phyloP scores from a whole-genome alignment of 1,140 invertebrate genomes.

The Charaxes varanes region DNA sequence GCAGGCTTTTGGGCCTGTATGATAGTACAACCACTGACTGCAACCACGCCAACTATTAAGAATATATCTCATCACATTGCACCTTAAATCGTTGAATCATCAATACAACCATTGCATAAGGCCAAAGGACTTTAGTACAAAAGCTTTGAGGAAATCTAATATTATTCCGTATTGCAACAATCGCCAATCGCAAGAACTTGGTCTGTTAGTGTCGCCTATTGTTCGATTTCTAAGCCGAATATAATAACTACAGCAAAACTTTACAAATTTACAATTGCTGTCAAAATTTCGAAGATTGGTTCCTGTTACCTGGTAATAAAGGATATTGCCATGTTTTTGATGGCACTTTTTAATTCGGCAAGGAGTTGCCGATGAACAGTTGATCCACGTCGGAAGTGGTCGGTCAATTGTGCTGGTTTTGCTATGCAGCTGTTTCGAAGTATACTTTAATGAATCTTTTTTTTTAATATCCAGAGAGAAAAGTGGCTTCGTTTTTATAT shows the following conservation, averaged over 20 bases:
- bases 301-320: slow-evolving; percentile 19
- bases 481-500: too few relatives aligned
- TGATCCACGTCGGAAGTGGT: slow-evolving; percentile 34
- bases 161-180: slow-evolving; percentile 46
- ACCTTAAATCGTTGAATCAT: slow-evolving; percentile 18
- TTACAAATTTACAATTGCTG: slow-evolving; percentile 14
- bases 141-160: slow-evolving; percentile 36
- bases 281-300: slow-evolving; percentile 10
- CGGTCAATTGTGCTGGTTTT: slow-evolving; percentile 45
- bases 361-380: slow-evolving; percentile 27
- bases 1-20: too few relatives aligned
- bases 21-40: too few relatives aligned
- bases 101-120: slow-evolving; percentile 27
- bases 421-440: slow-evolving; percentile 27
- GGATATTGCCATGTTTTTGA: slow-evolving; percentile 2
- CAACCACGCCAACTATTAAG: too few relatives aligned
- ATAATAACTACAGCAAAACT: slow-evolving; percentile 30
- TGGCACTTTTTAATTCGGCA: slow-evolving; percentile 15
- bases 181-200: slow-evolving; percentile 51
- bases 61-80: slow-evolving; percentile 2
- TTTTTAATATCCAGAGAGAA: too few relatives aligned
- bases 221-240: slow-evolving; percentile 45
- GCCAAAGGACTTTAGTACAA: slow-evolving; percentile 31
- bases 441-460: slow-evolving; percentile 4
- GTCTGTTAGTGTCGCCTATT: slow-evolving; percentile 47